Base-by-base conservation (phyloP, 2,888 invertebrate species). In the Uropetala carovei region DNA sequence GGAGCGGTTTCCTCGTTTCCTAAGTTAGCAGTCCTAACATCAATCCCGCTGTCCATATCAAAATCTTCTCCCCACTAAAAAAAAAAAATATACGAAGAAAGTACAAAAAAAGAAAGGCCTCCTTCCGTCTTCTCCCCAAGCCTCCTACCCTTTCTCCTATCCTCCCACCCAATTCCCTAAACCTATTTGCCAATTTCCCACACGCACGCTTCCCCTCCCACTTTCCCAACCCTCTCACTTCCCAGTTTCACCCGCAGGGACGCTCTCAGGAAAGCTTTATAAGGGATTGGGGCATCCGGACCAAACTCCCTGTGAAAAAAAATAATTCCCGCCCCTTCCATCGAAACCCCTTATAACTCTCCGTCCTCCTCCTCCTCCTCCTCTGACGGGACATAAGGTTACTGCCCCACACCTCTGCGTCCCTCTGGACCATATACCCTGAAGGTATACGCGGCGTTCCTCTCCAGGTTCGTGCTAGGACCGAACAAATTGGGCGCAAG, bases 281-380 rank as follows among this genome's bases (percentile, higher is more conserved):
- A 64, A 89, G 64, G 89, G 68, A 30, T 43, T 43, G 89, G 43
- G 68, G 89, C 64, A 64, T 68, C 83, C 83, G 75, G 75, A 27
- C 75, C 75, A 75, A 75, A 75, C 75, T 75, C 75, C 18, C 68
- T 18, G 11, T 0, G 75, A 18, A 75, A 27, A 75, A 75, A 75
- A 27, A 43, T 43, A n/a, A n/a, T 43, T 5, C 43, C 43, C 22
- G 75, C 75, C 13, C 27, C 75, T 27, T 75, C 18, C 27, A 27
- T 13, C 22, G 22, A 8, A 75, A 75, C 22, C n/a, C 68, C 68
- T 7, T 22, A 3, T 22, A 68, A 68, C 68, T n/a, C 22, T n/a
- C 68, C 14, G n/a, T 43, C 43, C 43, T 3, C 43, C 43, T 43
- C 43, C 43, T 43, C 43, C 1, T 5, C 43, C 27, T n/a, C 0